Evolutionary conservation across 2,797 vertebrate species (phyloP), one percentile per base, ranked within the genome.

Genomic region (Trematomus bernacchii): DNA sequence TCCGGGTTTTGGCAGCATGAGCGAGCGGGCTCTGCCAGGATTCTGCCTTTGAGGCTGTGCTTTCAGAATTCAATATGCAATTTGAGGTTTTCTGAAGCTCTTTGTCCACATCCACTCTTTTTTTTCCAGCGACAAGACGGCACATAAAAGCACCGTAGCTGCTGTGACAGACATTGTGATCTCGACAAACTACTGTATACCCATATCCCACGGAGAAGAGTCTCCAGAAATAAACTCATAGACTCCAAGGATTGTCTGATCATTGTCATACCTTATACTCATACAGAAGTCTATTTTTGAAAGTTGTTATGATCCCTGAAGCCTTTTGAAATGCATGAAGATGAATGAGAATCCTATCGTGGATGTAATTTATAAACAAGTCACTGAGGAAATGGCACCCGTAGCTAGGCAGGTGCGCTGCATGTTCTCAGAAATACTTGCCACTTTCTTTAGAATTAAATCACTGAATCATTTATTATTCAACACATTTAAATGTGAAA

Each of bases 381-480:
- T 59, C 58, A 33, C 16, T 18, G 58, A 76, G 60, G 27, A 40
- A 77, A 82, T 7, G 57, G 60, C 53, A 82, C 74, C 63, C 21
- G 1, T 79, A 65, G 85, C 55, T 27, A 44, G 48, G 54, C 72
- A 82, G 83, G 81, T 84, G 60, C 60, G 61, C 78, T 74, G 70
- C 70, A 76, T 80, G 67, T 86, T 66, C 50, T 72, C 43, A 51
- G 71, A 84, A 84, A 87, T 81, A 76, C 75, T 77, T 71, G 60
- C 64, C 71, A 54, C 69, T 85, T 83, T 83, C 71, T 74, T 81
- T 79, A 52, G 64, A 90, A 91, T 92, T 85, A 91, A 91, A 83
- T 83, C 76, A 42, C 77, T 91, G 87, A 92, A 93, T 93, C 86
- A 92, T 94, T 92, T 84, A 94, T 90, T 79, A 83, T 78, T 66